A percentile compares a stretch with the other conserved stretches of the same genome.
These are phyloP conservation scores for Tribolium madens DNA, from an alignment of 1,140 invertebrate genomes.

Conservation along the genomic window DNA sequence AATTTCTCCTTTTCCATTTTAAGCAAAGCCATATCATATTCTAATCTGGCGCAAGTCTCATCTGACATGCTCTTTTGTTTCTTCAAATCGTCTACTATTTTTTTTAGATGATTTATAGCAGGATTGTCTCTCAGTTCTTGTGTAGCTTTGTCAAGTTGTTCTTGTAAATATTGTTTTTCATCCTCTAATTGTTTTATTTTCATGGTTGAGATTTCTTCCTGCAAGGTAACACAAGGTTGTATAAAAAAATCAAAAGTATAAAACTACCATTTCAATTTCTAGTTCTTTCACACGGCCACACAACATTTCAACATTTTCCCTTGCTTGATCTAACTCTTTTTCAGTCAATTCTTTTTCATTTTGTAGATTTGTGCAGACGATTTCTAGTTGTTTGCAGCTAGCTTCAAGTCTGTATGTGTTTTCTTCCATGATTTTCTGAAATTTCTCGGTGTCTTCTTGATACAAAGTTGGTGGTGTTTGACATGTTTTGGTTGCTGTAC, in stretches of 20 bases:
- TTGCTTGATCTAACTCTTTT: slow-evolving; percentile 56
- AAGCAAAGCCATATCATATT: slow-evolving; percentile 58
- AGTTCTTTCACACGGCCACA: slow-evolving; percentile 58
- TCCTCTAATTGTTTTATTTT: slow-evolving; percentile 53
- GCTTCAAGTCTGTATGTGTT: slow-evolving; percentile 62
- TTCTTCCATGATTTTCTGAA: slow-evolving; percentile 61
- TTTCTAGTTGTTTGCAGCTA: slow-evolving; percentile 62
- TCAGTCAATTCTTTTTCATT: slow-evolving; percentile 61
- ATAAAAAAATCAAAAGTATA: background rate
- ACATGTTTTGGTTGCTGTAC: slow-evolving; percentile 14
- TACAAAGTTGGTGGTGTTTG: slow-evolving; percentile 47
- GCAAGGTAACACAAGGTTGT: slow-evolving; percentile 7
- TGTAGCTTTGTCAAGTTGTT: slow-evolving; percentile 25
- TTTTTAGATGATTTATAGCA: background rate
- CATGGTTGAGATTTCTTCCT: slow-evolving; percentile 43
- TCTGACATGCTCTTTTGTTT: slow-evolving; percentile 54
- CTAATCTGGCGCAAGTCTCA: slow-evolving; percentile 54
- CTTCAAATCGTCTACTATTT: slow-evolving; percentile 56
- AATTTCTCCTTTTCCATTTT: slow-evolving; percentile 63
- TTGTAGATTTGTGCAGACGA: slow-evolving; percentile 58
- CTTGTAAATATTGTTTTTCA: slow-evolving; percentile 44
- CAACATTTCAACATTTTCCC: slow-evolving; percentile 55
- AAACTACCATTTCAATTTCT: slow-evolving; percentile 49
- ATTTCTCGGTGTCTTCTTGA: slow-evolving; percentile 51
- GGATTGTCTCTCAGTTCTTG: slow-evolving; percentile 30